A percentile compares a stretch with the other conserved stretches of the same genome.
Evolutionary conservation across 2,113 vertebrate species (phyloP).

Genomic region (Malurus alboscapulatus): DNA sequence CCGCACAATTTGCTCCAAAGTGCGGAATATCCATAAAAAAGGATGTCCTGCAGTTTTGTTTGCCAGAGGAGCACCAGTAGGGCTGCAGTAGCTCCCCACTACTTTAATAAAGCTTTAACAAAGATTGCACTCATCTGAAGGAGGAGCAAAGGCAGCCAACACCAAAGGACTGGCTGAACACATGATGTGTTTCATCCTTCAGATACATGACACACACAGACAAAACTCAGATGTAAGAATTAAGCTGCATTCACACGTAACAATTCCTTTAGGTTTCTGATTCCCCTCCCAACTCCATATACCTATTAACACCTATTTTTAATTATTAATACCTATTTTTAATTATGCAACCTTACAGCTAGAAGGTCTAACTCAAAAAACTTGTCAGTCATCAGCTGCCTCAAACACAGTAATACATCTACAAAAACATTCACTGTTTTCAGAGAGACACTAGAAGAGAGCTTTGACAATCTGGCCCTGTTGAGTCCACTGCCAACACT

Average conservation of each 20-base stretch:
- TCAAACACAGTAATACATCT: not conserved
- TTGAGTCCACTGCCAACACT: not conserved
- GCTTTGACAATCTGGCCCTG: not conserved
- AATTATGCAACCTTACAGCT: not conserved
- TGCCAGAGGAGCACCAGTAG: not conserved
- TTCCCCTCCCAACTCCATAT: not conserved
- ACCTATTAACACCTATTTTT: too few relatives aligned
- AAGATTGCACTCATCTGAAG: not conserved
- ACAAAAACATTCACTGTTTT: not conserved
- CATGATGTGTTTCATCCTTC: not conserved
- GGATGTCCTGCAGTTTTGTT: not conserved
- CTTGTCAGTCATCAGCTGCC: not conserved
- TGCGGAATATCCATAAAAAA: constrained; percentile 16
- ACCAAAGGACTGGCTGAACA: not conserved
- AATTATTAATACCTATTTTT: not conserved
- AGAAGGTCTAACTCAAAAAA: not conserved
- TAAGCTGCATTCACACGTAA: not conserved
- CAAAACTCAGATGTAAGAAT: not conserved
- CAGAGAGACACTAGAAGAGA: not conserved
- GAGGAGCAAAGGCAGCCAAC: not conserved
- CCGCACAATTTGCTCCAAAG: constrained; percentile 11
- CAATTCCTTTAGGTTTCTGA: not conserved
- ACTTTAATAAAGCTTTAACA: not conserved
- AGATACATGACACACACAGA: not conserved
- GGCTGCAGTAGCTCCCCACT: not conserved